Base-by-base conservation (phyloP, 2,797 vertebrate genomes). In the Pristis pectinata region DNA sequence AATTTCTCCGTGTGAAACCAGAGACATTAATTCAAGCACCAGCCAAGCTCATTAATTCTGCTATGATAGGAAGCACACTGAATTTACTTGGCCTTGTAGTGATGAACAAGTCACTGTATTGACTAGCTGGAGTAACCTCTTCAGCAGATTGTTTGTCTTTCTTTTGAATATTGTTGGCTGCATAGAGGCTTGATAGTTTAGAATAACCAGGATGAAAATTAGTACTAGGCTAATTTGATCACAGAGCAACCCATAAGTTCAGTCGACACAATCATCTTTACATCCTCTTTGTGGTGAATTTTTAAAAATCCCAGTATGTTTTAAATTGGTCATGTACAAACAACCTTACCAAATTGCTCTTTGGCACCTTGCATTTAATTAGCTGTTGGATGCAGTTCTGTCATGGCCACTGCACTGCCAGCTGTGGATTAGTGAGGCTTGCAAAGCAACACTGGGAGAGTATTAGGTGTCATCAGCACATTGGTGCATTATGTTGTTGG, bases 291-390 rank as follows among this genome's bases (percentile, higher is more conserved):
- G 41, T 41, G n/a, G 30, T 92, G 22, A 24, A 70, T 41, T 59
- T n/a, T n/a, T n/a, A n/a, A 67, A 92, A 92, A 91, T 7, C 59
- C 37, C 61, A 37, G 61, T n/a, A 64, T 41, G 92, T n/a, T 49
- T 41, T 92, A 92, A 70, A 67, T 92, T 67, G 61, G 89, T 92
- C 89, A 92, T 59, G 37, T 92, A 2, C 34, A 67, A 85, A 92
- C 19, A 67, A 92, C 24, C n/a, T 34, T 67, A 37, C n/a, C 64
- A 67, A 92, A 92, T 92, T 67, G 61, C n/a, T 41, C n/a, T 92
- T 64, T 64, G 87, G 89, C 89, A 41, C 61, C 4, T 92, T 92
- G 67, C 37, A 34, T 64, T 17, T 3, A 19, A 56, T 91, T 64
- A 41, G n/a, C 61, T 64, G 15, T 92, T 91, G 59, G 17, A n/a